These are phyloP conservation scores for Orussus abietinus DNA, from an alignment of 1,140 invertebrate genomes.

Conservation along the genomic window DNA sequence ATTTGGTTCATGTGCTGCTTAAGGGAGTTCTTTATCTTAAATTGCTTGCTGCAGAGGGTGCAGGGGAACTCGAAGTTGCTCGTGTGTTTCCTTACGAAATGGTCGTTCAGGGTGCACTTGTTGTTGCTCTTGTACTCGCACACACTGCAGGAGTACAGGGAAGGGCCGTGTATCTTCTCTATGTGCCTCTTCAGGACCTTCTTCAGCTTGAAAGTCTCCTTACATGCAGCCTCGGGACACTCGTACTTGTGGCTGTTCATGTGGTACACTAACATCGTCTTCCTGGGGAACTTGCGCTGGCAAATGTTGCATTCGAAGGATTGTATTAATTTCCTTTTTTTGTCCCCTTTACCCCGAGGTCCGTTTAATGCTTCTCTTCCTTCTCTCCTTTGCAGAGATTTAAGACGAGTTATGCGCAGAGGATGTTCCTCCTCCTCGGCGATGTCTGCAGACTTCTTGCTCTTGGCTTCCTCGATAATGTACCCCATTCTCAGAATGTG, in stretches of 20 bases:
- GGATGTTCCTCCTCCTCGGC: too few species aligned
- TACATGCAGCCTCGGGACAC: slow-evolving; percentile 26
- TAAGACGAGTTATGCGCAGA: too few species aligned
- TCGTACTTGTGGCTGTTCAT: slow-evolving; percentile 28
- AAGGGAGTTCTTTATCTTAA: slow-evolving; percentile 5
- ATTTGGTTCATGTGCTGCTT: slow-evolving; percentile 32
- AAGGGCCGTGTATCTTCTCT: slow-evolving; percentile 20
- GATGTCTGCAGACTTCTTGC: too few species aligned
- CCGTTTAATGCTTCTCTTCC: too few species aligned
- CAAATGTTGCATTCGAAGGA: slow-evolving; percentile 33
- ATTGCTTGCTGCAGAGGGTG: slow-evolving; percentile 3
- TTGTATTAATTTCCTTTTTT: slow-evolving; percentile 4
- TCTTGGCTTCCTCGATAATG: too few species aligned
- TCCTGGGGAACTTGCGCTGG: slow-evolving; percentile 26
- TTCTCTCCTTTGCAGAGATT: too few species aligned
- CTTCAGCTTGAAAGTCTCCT: slow-evolving; percentile 22
- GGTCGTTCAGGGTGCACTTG: slow-evolving; percentile 50
- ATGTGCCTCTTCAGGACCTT: slow-evolving; percentile 23
- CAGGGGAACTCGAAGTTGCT: slow-evolving; percentile 2
- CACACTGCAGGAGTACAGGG: slow-evolving; percentile 6
- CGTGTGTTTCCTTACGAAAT: slow-evolving; percentile 34
- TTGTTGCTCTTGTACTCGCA: slow-evolving; percentile 43
- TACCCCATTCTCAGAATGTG: too few species aligned
- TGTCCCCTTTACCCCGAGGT: too few species aligned
- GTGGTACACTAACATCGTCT: slow-evolving; percentile 34